A percentile compares a stretch with the other conserved stretches of the same genome.
These are phyloP conservation scores for Ophioninae sp. DNA, from an alignment of 2,888 invertebrate species.

Conservation along the genomic window DNA sequence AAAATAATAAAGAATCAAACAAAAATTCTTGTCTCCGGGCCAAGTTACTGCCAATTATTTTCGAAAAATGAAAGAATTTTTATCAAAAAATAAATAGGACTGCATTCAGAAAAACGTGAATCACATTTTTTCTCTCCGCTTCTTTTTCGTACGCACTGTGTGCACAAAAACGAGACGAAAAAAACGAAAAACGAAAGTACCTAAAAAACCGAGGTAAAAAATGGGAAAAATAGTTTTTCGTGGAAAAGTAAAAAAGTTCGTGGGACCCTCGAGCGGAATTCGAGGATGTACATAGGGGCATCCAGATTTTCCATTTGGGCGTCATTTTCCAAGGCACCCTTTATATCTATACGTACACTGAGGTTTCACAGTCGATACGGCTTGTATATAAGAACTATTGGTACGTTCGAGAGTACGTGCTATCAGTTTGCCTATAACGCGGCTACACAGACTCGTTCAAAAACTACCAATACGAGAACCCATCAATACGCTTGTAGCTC, in stretches of 20 bases:
- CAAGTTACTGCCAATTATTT: too few relatives aligned
- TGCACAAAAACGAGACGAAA: too few relatives aligned
- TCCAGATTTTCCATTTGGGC: not conserved
- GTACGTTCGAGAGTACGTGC: constrained; percentile 65
- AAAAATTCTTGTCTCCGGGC: too few relatives aligned
- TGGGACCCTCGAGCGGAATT: not conserved
- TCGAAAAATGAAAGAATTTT: too few relatives aligned
- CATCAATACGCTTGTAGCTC: not conserved
- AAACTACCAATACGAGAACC: not conserved
- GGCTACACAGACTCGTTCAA: constrained; percentile 33
- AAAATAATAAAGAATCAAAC: too few relatives aligned
- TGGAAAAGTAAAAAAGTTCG: not conserved
- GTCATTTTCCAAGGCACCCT: not conserved
- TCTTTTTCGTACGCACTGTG: too few relatives aligned
- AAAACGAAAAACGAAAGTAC: too few relatives aligned
- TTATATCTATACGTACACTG: constrained; percentile 51
- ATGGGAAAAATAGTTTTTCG: not conserved
- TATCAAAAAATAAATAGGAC: too few relatives aligned
- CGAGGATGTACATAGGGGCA: not conserved
- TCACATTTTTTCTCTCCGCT: too few relatives aligned
- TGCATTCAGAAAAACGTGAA: too few relatives aligned
- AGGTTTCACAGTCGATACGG: constrained; percentile 69
- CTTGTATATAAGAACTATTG: constrained; percentile 53
- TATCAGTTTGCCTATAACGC: constrained; percentile 66
- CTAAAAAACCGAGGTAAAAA: too few relatives aligned